Evolutionary conservation across 2,888 invertebrate genomes (phyloP).

Genomic region (Ariolimax columbianus): DNA sequence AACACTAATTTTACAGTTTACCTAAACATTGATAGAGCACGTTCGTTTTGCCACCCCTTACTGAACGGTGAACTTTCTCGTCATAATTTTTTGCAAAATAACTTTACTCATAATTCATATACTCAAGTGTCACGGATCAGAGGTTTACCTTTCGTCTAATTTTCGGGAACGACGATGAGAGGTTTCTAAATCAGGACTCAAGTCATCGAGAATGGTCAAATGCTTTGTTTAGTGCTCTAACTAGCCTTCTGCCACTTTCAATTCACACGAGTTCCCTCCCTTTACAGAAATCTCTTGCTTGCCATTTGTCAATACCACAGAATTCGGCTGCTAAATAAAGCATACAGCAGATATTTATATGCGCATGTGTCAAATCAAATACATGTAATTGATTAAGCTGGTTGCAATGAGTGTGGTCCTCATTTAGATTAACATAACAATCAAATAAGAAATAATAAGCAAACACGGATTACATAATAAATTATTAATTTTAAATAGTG

Average conservation of each 20-base stretch:
- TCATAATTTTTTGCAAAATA: background rate
- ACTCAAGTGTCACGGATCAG: background rate
- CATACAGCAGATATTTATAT: background rate
- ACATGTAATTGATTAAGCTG: no score
- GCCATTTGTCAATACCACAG: slow-evolving; percentile 25
- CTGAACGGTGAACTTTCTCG: no score
- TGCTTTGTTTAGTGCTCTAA: slow-evolving; percentile 16
- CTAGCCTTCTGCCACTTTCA: slow-evolving; percentile 12
- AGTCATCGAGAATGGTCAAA: background rate
- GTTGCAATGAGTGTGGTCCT: no score
- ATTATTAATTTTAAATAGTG: no score
- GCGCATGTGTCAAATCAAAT: background rate
- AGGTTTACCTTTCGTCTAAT: background rate
- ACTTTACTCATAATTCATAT: background rate
- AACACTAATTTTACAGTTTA: no score
- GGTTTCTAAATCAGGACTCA: background rate
- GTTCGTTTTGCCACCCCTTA: no score
- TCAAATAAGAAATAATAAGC: no score
- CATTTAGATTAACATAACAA: no score
- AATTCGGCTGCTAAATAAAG: background rate
- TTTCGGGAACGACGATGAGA: background rate
- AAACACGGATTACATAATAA: no score
- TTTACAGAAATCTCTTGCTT: slow-evolving; percentile 30
- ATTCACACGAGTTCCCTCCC: slow-evolving; percentile 7
- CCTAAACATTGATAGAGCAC: no score